Conservation (phyloP, 1,140 invertebrate species). For the Thalassaphorura encarpata region DNA sequence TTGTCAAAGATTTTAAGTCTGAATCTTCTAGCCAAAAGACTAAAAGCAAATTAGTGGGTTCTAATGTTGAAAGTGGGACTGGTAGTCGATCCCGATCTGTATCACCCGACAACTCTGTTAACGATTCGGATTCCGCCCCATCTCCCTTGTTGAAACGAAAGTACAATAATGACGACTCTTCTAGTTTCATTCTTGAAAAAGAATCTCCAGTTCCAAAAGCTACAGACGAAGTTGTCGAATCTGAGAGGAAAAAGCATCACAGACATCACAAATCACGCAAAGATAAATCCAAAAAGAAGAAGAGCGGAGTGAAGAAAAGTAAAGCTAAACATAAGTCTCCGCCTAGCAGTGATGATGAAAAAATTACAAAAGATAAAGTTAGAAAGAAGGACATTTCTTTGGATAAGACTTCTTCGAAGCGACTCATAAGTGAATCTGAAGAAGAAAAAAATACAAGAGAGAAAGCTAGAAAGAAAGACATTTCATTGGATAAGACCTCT, state of each 20-base stretch:
- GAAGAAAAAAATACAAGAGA: constrained; percentile 9
- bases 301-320: constrained; percentile 12
- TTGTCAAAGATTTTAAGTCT: constrained; percentile 5
- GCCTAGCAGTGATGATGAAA: not conserved
- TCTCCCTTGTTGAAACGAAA: constrained; percentile 25
- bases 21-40: not conserved
- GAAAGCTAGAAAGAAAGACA: not conserved
- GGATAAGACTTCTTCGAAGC: not conserved
- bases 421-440: not conserved
- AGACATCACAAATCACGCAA: not conserved
- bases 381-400: not conserved
- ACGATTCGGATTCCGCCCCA: constrained; percentile 21
- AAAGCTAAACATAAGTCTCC: too few species aligned
- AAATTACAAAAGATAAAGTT: not conserved
- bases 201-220: constrained; percentile 1
- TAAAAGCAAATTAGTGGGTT: too few species aligned
- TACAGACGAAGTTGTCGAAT: not conserved
- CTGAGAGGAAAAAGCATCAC: constrained; percentile 3
- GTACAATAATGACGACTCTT: constrained; percentile 14
- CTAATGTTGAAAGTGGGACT: not conserved
- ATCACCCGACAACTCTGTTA: constrained; percentile 1
- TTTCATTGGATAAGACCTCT: constrained; percentile 12
- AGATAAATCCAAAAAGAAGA: constrained; percentile 12
- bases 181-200: not conserved
- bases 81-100: not conserved